Conservation (phyloP, 2,888 invertebrate genomes). For the Trichopoda pennipes region DNA sequence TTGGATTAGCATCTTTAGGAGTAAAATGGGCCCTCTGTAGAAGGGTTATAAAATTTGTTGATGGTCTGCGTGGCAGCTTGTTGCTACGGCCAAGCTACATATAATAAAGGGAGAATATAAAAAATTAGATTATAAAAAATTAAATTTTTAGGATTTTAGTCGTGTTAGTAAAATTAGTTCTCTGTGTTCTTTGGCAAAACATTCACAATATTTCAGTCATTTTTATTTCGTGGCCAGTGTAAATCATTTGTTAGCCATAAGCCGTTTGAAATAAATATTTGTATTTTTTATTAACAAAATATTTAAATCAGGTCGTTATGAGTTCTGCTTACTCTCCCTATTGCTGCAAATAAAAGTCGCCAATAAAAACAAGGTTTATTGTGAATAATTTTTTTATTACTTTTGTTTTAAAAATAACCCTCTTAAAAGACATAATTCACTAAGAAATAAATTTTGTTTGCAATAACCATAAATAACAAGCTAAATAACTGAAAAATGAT, state of each 20-base stretch:
- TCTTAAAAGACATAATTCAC: slow-evolving; percentile 69
- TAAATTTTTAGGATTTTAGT: too few relatives aligned
- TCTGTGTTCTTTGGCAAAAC: not conserved
- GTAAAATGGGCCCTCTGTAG: too few relatives aligned
- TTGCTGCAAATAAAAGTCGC: slow-evolving; percentile 33
- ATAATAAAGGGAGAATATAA: too few relatives aligned
- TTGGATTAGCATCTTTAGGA: too few relatives aligned
- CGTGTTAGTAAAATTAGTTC: too few relatives aligned
- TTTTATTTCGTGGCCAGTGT: slow-evolving; percentile 16
- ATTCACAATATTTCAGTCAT: not conserved
- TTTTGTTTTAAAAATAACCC: slow-evolving; percentile 27
- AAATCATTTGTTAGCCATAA: not conserved
- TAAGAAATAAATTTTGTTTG: slow-evolving; percentile 70
- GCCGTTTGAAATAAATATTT: slow-evolving; percentile 32
- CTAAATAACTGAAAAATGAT: slow-evolving; percentile 51
- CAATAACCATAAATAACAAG: slow-evolving; percentile 71
- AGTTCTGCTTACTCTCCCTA: slow-evolving; percentile 19
- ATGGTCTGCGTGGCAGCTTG: too few relatives aligned
- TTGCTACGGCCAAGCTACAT: too few relatives aligned
- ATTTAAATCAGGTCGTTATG: slow-evolving; percentile 61
- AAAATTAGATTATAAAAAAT: too few relatives aligned
- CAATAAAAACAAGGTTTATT: slow-evolving; percentile 20
- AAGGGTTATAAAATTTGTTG: too few relatives aligned
- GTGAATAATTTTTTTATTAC: slow-evolving; percentile 16
- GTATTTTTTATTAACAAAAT: slow-evolving; percentile 38